Evolutionary conservation across 2,797 vertebrate genomes (phyloP).

Genomic region (Naso thynnoides): DNA sequence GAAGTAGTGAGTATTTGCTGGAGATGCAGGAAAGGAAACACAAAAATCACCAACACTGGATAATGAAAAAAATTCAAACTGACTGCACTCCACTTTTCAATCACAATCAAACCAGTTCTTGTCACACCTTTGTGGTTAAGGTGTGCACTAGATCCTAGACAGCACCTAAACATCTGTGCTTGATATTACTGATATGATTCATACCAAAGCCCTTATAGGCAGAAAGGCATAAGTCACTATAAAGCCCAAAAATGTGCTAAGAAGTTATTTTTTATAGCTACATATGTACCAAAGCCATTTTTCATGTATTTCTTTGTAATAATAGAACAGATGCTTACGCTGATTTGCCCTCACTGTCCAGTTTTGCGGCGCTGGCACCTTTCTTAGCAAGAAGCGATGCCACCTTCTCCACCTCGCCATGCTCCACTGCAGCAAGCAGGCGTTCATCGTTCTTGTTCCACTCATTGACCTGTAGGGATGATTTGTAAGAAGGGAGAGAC

Average conservation of each 20-base stretch:
- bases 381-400: slow-evolving; percentile 93
- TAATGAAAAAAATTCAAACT: slow-evolving; percentile 9
- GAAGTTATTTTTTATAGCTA: not conserved
- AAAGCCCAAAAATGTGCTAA: not conserved
- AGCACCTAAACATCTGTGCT: not conserved
- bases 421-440: slow-evolving; percentile 95
- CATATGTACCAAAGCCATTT: not conserved
- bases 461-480: slow-evolving; percentile 88
- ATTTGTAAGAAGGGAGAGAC: not conserved
- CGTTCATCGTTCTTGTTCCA: slow-evolving; percentile 99
- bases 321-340: slow-evolving; percentile 87
- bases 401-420: slow-evolving; percentile 95
- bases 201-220: slow-evolving; percentile 10
- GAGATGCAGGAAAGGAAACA: slow-evolving; percentile 3
- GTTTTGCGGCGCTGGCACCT: slow-evolving; percentile 92
- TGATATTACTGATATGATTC: slow-evolving; percentile 9
- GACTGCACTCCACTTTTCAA: slow-evolving; percentile 8
- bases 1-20: slow-evolving; percentile 28
- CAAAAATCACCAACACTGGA: slow-evolving; percentile 8
- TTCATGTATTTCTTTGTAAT: not conserved
- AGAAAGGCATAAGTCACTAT: not conserved
- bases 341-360: slow-evolving; percentile 94
- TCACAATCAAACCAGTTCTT: slow-evolving; percentile 1
- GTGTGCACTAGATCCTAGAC: not conserved
- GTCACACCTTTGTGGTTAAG: not conserved